phyloP scores from a whole-genome alignment of 2,797 vertebrate genomes.

The Sebastiscus albofasciatus region DNA sequence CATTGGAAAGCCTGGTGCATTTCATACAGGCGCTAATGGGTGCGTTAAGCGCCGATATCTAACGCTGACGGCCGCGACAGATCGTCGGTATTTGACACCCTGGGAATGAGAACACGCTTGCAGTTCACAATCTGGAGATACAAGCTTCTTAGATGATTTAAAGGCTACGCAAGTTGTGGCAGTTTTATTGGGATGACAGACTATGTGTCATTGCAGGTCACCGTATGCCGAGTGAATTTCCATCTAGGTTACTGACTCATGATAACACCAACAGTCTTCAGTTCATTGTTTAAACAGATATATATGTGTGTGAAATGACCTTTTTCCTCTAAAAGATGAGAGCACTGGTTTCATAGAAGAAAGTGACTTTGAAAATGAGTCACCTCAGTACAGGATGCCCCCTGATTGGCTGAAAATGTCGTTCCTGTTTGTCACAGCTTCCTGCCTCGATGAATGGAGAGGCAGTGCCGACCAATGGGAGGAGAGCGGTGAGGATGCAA shows the following conservation, averaged over 20 bases:
- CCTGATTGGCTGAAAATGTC: slow-evolving; percentile 70
- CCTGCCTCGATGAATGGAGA: slow-evolving; percentile 76
- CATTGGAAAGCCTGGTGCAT: background rate
- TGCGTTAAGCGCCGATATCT: too few species aligned
- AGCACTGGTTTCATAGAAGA: slow-evolving; percentile 56
- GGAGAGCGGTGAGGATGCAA: slow-evolving; percentile 75
- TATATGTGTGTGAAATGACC: background rate
- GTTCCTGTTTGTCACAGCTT: slow-evolving; percentile 77
- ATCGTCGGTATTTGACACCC: accelerated
- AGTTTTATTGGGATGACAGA: slow-evolving; percentile 19
- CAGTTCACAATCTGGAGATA: background rate
- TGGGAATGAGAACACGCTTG: background rate
- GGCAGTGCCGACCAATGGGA: slow-evolving; percentile 68
- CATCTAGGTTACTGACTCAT: slow-evolving; percentile 59
- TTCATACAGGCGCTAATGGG: background rate
- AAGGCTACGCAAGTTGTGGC: background rate
- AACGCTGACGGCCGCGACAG: background rate
- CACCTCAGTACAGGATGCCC: slow-evolving; percentile 13
- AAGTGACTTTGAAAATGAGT: slow-evolving; percentile 78
- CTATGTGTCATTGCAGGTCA: slow-evolving; percentile 46
- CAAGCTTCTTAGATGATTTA: background rate
- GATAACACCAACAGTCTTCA: slow-evolving; percentile 37
- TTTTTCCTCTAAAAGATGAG: slow-evolving; percentile 36
- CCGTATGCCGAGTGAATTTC: slow-evolving; percentile 23
- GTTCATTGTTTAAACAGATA: slow-evolving; percentile 33